Percentiles rank a stretch among this genome's conserved stretches.
phyloP scores from a whole-genome alignment of 2,797 vertebrate species.

The Crenichthys baileyi region DNA sequence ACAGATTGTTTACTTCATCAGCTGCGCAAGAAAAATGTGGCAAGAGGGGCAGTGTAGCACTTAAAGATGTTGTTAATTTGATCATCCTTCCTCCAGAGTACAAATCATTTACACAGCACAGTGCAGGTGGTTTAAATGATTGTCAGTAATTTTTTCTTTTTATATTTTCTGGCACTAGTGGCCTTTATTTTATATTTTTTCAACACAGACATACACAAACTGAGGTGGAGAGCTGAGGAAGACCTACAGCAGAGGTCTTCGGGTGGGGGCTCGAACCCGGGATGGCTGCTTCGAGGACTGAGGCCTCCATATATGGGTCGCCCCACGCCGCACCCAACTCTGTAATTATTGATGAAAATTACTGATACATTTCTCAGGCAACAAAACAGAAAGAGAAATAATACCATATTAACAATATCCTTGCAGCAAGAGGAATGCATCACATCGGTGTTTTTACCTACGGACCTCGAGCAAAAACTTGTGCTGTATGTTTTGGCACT shows the following conservation, averaged over 20 bases:
- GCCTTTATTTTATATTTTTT: too few relatives aligned
- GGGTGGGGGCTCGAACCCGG: too few relatives aligned
- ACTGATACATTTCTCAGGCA: not conserved
- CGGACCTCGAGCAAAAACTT: not conserved
- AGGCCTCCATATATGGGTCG: too few relatives aligned
- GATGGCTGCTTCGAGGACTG: too few relatives aligned
- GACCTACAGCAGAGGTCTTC: too few relatives aligned
- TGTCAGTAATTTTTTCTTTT: not conserved
- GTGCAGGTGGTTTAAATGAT: slow-evolving; percentile 28
- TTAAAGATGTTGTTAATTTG: slow-evolving; percentile 34
- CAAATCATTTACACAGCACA: slow-evolving; percentile 25
- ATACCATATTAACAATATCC: not conserved
- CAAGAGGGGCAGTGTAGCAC: slow-evolving; percentile 20
- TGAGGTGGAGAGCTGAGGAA: too few relatives aligned
- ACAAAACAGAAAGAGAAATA: not conserved
- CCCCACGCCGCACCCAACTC: not conserved
- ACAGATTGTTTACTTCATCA: slow-evolving; percentile 39
- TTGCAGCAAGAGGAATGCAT: not conserved
- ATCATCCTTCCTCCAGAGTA: slow-evolving; percentile 28
- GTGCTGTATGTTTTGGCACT: not conserved
- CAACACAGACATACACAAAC: too few relatives aligned
- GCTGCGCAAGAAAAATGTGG: slow-evolving; percentile 33
- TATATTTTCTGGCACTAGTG: too few relatives aligned
- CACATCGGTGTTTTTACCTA: not conserved
- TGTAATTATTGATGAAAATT: slow-evolving; percentile 14